Base-by-base conservation (phyloP, 30 jellyfish, hydroid and myxozoan species). In the Clytia hemisphaerica region DNA sequence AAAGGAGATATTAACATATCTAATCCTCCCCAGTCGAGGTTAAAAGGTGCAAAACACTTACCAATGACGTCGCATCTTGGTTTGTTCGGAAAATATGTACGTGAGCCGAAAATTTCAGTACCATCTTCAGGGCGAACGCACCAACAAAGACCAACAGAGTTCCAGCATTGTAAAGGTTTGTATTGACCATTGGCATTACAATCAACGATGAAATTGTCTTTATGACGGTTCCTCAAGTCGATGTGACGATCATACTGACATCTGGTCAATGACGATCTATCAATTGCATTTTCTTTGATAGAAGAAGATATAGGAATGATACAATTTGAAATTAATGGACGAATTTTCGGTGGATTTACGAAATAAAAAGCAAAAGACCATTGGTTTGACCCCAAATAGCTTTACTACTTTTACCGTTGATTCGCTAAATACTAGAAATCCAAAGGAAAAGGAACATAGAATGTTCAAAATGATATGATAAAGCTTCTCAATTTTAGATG, bases 111-210 rank as follows among this genome's bases (percentile, higher is more conserved):
- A 25, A 45, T 49, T 38, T 71, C 95, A n/a, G 27, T 35, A 29
- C 95, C 95, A 24, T 62, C 32, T 49, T 77, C 93, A 42, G 71
- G 37, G 58, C 77, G 76, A 35, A 77, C 93, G 58, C 95, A 84
- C 95, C 95, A 84, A 59, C 95, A 84, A 16, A 84, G 78, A 1
- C 75, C 42, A 25, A 49, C 89, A 16, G 67, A 47, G 21, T 65
- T 51, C 95, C 95, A 84, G 61, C 95, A 84, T 45, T 84, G 95
- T 4, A 76, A 37, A 4, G 93, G 73, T 38, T 80, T 72, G 33
- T 29, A 84, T 15, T 77, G 48, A 19, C 95, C 95, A 77, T 76
- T 84, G 19, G 45, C 3, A 22, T 76, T 62, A 54, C 95, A 84
- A 2, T 32, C 30, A 26, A 62, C 76, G 0, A 62, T 62, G 35